Evolutionary conservation across 2,113 vertebrate species (phyloP).

Genomic region (Eulemur rufifrons): DNA sequence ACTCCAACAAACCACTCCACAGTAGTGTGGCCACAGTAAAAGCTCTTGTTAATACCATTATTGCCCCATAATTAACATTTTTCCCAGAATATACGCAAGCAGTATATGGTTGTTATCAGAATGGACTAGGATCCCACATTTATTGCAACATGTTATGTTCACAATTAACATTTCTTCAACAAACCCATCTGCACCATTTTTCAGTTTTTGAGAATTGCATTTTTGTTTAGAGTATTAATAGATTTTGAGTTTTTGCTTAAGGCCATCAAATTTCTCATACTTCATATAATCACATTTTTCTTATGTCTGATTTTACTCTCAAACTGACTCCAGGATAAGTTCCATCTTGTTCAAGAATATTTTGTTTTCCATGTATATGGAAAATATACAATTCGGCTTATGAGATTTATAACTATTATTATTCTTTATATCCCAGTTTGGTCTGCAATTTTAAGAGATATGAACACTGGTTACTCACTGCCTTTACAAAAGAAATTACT

Average conservation of each 20-base stretch:
- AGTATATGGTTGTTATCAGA: constrained; percentile 10
- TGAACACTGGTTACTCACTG: not conserved
- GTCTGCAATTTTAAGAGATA: constrained; percentile 9
- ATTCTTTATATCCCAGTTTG: not conserved
- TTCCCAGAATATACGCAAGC: constrained; percentile 37
- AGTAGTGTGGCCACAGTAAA: not conserved
- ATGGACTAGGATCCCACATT: constrained; percentile 41
- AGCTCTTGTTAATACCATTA: not conserved
- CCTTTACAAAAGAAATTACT: not conserved
- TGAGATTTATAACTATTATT: not conserved
- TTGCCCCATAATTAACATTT: constrained; percentile 50
- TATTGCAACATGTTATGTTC: not conserved
- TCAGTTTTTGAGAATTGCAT: not conserved
- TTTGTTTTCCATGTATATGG: not conserved
- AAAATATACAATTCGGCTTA: not conserved
- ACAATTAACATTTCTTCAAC: constrained; percentile 22
- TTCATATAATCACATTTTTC: not conserved
- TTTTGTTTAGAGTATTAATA: not conserved
- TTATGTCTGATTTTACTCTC: not conserved
- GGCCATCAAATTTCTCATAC: not conserved
- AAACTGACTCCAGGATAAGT: not conserved
- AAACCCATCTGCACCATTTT: not conserved
- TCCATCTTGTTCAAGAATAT: not conserved
- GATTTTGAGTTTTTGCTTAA: not conserved
- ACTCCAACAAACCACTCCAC: constrained; percentile 32